Base-by-base conservation (phyloP, 2,888 invertebrate species). In the Aleiodes testaceus region DNA sequence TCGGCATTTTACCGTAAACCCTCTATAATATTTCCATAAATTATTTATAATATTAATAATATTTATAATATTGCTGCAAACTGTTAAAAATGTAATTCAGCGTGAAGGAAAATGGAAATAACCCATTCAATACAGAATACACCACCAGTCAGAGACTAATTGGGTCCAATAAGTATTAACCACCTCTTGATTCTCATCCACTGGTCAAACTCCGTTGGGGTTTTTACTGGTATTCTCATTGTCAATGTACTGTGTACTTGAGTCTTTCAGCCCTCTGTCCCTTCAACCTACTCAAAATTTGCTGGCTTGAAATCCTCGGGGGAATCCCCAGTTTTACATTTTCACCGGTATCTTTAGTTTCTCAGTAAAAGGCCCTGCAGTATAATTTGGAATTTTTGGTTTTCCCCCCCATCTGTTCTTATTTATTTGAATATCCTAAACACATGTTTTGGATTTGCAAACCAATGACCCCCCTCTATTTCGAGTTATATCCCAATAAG, bases 71-170 rank as follows among this genome's bases (percentile, higher is more conserved):
- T 42, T 11, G 59, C 42, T 20, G 9, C n/a, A n/a, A 14, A 12
- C 26, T 12, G 16, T 7, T 22, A 49, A 52, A 18, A 52, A 67
- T 42, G 14, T n/a, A 55, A 59, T 59, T 9, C 59, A 36, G 3
- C 16, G 30, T 59, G 14, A 59, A 59, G 16, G n/a, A n/a, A n/a
- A n/a, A 36, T n/a, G 22, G 42, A 14, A 36, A 42, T 42, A 59
- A 36, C 59, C 59, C 59, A 16, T 59, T 59, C 6, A 42, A 26
- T 16, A 55, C 63, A 80, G 78, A 81, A 81, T 79, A 72, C 74
- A 78, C 80, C 81, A 83, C 82, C 81, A 81, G 80, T 79, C 72
- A 76, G 66, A 73, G 75, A 72, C 80, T 82, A 83, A 84, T 83
- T 83, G 79, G 80, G 53, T 77, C 79, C 79, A 78, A 78, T 78